These are phyloP conservation scores for Mustela lutreola DNA, from an alignment of 2,113 vertebrate genomes.

Conservation along the genomic window DNA sequence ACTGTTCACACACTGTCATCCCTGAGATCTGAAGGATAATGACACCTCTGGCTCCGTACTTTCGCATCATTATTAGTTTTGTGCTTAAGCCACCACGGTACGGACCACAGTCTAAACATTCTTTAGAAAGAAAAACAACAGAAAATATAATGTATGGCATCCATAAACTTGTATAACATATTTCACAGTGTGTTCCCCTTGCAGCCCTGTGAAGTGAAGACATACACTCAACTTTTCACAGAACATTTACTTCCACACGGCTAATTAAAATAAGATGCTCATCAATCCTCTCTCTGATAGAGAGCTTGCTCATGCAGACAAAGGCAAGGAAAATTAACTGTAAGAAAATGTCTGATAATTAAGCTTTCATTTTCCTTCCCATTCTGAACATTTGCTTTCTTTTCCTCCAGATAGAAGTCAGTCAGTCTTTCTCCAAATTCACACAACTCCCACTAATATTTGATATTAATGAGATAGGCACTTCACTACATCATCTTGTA, in stretches of 20 bases:
- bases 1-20: neutral
- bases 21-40: neutral
- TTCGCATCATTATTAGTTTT: neutral
- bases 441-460: neutral
- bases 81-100: neutral
- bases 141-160: conserved; percentile 32
- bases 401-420: conserved; percentile 16
- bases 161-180: neutral
- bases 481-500: neutral
- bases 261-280: conserved; percentile 72
- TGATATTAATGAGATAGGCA: neutral
- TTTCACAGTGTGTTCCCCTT: conserved; percentile 41
- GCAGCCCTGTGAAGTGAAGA: conserved; percentile 25
- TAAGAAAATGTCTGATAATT: conserved; percentile 73
- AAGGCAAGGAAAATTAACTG: conserved; percentile 75
- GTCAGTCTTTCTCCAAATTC: neutral
- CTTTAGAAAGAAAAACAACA: neutral
- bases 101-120: neutral
- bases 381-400: conserved; percentile 49
- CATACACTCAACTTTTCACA: conserved; percentile 58
- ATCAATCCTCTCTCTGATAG: conserved; percentile 71
- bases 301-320: conserved; percentile 59
- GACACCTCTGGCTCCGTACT: neutral
- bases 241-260: conserved; percentile 74
- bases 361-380: conserved; percentile 62